Conservation (phyloP, 2,113 vertebrate genomes). For the Otis tarda region DNA sequence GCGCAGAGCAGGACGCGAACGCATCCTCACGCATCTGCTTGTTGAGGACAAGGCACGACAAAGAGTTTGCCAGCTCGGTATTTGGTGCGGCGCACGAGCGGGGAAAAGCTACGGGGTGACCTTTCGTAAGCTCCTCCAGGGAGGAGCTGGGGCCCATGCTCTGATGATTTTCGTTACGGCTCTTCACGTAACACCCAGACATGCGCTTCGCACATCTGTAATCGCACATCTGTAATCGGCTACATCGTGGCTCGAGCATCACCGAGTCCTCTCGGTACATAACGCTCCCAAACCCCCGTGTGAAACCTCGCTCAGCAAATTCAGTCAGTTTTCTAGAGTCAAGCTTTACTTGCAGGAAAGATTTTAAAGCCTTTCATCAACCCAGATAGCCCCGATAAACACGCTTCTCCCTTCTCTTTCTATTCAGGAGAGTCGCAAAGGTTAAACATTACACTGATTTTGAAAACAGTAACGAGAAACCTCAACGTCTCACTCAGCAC, state of each 20-base stretch:
- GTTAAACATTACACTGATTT: neutral
- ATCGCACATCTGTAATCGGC: constrained; percentile 1
- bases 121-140: neutral
- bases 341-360: neutral
- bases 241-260: neutral
- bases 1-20: rapidly evolving
- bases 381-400: neutral
- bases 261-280: neutral
- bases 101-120: neutral
- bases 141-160: neutral
- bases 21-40: neutral
- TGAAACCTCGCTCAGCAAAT: neutral
- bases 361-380: neutral
- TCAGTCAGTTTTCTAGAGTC: neutral
- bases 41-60: neutral
- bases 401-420: neutral
- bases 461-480: neutral
- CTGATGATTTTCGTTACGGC: neutral
- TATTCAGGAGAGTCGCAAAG: constrained; percentile 14
- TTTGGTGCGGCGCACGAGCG: neutral
- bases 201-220: neutral
- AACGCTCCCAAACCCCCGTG: neutral
- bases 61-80: neutral
- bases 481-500: neutral
- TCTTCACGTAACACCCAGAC: neutral